Evolutionary conservation across 2,113 vertebrate species (phyloP), one percentile per base, ranked within the genome.

Genomic region (Podiceps cristatus): DNA sequence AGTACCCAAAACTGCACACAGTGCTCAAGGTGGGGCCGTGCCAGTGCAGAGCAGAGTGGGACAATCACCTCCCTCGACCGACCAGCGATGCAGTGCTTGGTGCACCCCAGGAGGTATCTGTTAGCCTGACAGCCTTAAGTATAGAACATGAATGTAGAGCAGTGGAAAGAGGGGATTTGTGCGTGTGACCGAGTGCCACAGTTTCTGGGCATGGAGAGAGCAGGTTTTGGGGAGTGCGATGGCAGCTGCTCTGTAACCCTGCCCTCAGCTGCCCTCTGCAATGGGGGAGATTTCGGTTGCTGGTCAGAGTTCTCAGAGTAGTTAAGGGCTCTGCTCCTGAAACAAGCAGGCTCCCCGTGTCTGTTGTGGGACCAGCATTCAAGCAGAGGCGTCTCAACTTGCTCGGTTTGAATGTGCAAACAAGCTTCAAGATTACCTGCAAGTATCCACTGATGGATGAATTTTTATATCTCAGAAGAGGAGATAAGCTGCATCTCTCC

Each of bases 141-240:
- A 19, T 45, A 44, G n/a, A 20, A 18, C 11, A 5, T 8, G 14
- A 47, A 10, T 5, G 25, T n/a, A 9, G 18, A 28, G 74, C 55
- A 84, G 59, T 6, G 6, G 33, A 72, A 69, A 67, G 28, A 50
- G 16, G 35, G 55, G 69, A 31, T 60, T 71, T 77, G 49, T 63
- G n/a, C 25, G 8, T 1, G 6, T 59, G 25, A 50, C 28, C 0
- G 0, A 45, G 27, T 11, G 27, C 37, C 25, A 18, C 25, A 1
- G 35, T 25, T 84, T 77, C 73, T 69, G 64, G 20, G 49, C 49
- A 25, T 6, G 31, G 37, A 66, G 58, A 63, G n/a, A 27, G 67
- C 0, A 0, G 31, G 19, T 20, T 73, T 55, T 64, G 73, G 40
- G 40, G 20, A 78, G 28, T 12, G 66, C 71, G 79, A 18, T 86